Evolutionary conservation across 2,797 vertebrate species (phyloP).

Genomic region (Euthynnus affinis): DNA sequence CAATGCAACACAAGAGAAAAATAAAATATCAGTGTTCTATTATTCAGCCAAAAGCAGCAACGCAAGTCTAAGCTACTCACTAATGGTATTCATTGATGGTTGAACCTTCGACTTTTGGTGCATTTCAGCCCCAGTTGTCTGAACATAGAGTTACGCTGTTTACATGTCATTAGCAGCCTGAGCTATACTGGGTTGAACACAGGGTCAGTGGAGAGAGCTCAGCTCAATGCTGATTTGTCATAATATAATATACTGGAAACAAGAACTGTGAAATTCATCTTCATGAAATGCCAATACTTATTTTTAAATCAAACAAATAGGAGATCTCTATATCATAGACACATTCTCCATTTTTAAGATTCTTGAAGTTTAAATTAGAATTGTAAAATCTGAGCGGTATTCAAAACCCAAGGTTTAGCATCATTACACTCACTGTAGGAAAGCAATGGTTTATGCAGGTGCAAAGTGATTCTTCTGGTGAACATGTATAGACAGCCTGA

Average conservation of each 20-base stretch:
- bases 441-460: conserved; percentile 18
- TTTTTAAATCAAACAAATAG: neutral
- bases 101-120: neutral
- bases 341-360: neutral
- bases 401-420: conserved; percentile 13
- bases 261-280: neutral
- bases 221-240: neutral
- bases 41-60: neutral
- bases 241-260: neutral
- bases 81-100: neutral
- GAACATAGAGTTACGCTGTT: neutral
- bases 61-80: neutral
- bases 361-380: neutral
- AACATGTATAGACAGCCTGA: conserved; percentile 42
- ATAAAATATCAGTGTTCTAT: neutral
- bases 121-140: neutral
- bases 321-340: neutral
- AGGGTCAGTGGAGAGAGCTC: neutral
- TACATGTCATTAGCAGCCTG: neutral
- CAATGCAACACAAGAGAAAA: neutral
- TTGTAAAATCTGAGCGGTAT: conserved; percentile 1
- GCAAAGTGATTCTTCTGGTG: conserved; percentile 38
- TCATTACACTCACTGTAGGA: conserved; percentile 36
- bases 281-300: neutral
- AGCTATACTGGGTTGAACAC: neutral